These are phyloP conservation scores for Gryllus bimaculatus DNA, from an alignment of 1,140 invertebrate genomes.

Conservation along the genomic window DNA sequence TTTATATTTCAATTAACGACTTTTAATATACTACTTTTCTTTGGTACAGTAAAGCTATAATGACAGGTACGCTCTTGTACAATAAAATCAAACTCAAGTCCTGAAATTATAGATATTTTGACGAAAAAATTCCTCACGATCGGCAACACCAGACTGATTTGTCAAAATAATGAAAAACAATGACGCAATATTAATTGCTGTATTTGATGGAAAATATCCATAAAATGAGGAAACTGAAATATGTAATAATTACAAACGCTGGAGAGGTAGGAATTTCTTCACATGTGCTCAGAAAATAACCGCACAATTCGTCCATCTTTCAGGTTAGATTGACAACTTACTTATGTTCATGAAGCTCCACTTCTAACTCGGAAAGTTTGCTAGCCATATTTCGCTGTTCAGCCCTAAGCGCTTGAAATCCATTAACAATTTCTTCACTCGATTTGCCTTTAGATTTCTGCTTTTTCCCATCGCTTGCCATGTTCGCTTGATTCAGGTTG, in stretches of 20 bases:
- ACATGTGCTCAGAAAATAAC: conserved; percentile 8
- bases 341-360: conserved; percentile 92
- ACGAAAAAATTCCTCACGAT: too few relatives aligned
- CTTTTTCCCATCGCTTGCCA: conserved; percentile 17
- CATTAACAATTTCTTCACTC: conserved; percentile 72
- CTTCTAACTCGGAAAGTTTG: conserved; percentile 85
- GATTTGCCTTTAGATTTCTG: conserved; percentile 30
- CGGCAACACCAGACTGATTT: too few relatives aligned
- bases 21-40: neutral
- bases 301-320: neutral
- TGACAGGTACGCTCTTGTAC: too few relatives aligned
- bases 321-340: conserved; percentile 41
- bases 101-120: too few relatives aligned
- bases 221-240: too few relatives aligned
- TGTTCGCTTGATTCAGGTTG: neutral
- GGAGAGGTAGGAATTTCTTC: neutral
- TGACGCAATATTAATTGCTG: too few relatives aligned
- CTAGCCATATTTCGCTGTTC: conserved; percentile 77
- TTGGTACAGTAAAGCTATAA: neutral
- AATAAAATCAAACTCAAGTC: too few relatives aligned
- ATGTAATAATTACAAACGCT: too few relatives aligned
- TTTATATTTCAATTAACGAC: too few relatives aligned
- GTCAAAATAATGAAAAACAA: too few relatives aligned
- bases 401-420: conserved; percentile 74
- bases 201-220: too few relatives aligned